Evolutionary conservation across 2,888 invertebrate genomes (phyloP), one percentile per base, ranked within the genome.

Genomic region (Colletes collaris): DNA sequence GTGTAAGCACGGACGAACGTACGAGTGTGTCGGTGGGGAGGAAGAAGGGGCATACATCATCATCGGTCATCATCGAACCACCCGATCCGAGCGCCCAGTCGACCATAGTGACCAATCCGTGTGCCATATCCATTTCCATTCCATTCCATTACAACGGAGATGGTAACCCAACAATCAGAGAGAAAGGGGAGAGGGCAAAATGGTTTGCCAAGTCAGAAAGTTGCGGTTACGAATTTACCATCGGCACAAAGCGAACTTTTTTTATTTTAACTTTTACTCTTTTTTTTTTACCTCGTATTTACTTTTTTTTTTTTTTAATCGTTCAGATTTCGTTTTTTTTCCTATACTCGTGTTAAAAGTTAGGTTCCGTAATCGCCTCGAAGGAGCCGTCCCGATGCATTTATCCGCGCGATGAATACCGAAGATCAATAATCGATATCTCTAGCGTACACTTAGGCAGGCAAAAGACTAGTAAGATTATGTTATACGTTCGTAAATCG

Each of bases 101-200:
- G 88, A 88, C 84, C 89, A 88, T 85, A 88, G 89, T 90, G 89
- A 91, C 90, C 92, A 91, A 90, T 90, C 91, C 90, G 83, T 86
- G 87, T 86, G 86, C 86, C 90, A 88, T 84, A 88, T 89, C 90
- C 90, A 85, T 83, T 87, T 88, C 90, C 90, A 86, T 90, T 91
- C 90, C 92, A 91, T 92, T 93, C 93, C 93, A 93, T 93, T 92
- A 93, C 87, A 85, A 84, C 93, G 93, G 93, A 93, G 94, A 93
- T 93, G 93, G 93, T 94, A 94, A 94, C 94, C 94, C 94, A 94
- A 94, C 94, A 95, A 95, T 94, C 95, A 95, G 94, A 95, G 94
- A 95, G 94, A 94, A 94, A 93, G 93, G 94, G 93, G 94, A 94
- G 94, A 95, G 94, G 94, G 94, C 94, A 95, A 94, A 93, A 94